Conservation (phyloP, 2,113 vertebrate species). For the Neoarius graeffei region DNA sequence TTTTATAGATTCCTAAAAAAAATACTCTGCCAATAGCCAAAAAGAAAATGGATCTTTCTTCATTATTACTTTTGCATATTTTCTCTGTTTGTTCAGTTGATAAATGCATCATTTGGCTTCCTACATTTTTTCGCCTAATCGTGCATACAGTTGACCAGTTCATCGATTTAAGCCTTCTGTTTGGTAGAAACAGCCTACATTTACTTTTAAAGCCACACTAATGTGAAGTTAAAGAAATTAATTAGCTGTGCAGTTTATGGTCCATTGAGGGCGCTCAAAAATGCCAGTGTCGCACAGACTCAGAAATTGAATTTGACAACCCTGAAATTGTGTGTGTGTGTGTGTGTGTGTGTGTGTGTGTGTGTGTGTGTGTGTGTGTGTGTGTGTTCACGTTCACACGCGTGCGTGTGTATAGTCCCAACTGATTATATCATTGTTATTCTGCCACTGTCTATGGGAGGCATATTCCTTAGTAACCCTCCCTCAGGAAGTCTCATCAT, state of each 20-base stretch:
- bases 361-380: conserved; percentile 9
- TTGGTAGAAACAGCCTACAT: neutral
- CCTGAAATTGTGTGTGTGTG: neutral
- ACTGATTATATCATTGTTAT: conserved; percentile 23
- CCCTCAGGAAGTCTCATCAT: neutral
- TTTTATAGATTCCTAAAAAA: neutral
- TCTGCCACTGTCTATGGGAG: conserved; percentile 12
- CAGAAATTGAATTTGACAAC: neutral
- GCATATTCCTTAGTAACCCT: conserved; percentile 25
- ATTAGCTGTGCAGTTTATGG: neutral
- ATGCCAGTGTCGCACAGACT: conserved; percentile 8
- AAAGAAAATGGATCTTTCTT: neutral
- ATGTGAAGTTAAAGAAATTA: neutral
- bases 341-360: neutral
- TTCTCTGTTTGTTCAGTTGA: neutral
- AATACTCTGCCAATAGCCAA: neutral
- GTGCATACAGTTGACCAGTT: neutral
- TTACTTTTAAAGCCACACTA: neutral
- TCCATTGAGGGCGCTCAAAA: neutral
- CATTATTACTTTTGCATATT: neutral
- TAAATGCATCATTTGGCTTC: neutral
- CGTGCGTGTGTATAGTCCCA: conserved; percentile 15
- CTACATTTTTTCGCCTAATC: neutral
- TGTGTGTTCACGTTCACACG: conserved; percentile 6
- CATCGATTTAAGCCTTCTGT: neutral